phyloP scores from a whole-genome alignment of 2,888 invertebrate species.

The Drosophila picticornis region DNA sequence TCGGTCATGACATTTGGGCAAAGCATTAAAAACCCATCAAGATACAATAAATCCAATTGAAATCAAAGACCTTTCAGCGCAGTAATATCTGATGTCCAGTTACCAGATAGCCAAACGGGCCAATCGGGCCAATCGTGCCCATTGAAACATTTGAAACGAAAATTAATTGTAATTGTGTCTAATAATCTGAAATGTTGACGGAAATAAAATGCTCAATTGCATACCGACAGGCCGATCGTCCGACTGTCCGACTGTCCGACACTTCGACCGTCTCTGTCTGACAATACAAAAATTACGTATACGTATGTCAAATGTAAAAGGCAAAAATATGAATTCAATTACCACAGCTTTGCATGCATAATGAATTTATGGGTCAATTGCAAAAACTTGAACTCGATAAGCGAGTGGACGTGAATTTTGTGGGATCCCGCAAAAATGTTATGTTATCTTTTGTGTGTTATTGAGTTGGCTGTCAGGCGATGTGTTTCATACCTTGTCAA shows the following conservation, averaged over 20 bases:
- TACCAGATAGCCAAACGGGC: too few species aligned
- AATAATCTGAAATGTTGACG: constrained; percentile 74
- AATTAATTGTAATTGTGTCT: constrained; percentile 78
- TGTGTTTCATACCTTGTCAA: constrained; percentile 32
- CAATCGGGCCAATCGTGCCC: constrained; percentile 22
- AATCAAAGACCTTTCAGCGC: constrained; percentile 63
- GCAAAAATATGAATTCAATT: constrained; percentile 65
- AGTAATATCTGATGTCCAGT: constrained; percentile 30
- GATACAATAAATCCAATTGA: constrained; percentile 46
- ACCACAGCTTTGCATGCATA: constrained; percentile 75
- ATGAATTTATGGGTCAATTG: constrained; percentile 81
- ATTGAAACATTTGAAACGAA: constrained; percentile 60
- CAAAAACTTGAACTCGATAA: constrained; percentile 75
- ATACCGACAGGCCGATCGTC: not conserved
- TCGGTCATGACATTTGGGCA: constrained; percentile 73
- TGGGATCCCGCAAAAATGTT: constrained; percentile 41
- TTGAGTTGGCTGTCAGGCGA: constrained; percentile 53
- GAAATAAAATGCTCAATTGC: constrained; percentile 55
- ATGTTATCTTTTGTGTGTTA: constrained; percentile 44
- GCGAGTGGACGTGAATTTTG: constrained; percentile 46
- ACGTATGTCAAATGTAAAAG: constrained; percentile 68
- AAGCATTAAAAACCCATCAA: constrained; percentile 73
- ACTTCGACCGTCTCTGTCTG: constrained; percentile 4
- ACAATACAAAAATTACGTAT: constrained; percentile 50
- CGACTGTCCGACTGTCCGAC: not conserved